Evolutionary conservation across 37 sponge, comb jelly and placozoan genomes (phyloP).

Genomic region (Axinella damicornis): DNA sequence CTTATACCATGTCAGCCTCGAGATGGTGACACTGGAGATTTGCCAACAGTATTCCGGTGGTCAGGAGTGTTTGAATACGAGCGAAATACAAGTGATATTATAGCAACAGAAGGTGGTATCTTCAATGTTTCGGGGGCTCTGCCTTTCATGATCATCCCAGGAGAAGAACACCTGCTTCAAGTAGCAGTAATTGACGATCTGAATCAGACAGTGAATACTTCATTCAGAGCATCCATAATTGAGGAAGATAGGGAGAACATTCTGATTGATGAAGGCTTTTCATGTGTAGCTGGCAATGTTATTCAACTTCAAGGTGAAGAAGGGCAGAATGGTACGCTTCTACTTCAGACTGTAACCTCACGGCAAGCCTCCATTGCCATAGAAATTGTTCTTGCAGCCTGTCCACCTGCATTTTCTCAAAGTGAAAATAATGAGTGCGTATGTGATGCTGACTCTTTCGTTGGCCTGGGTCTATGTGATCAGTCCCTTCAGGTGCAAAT

Average conservation of each 20-base stretch:
- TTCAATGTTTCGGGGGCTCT: not conserved
- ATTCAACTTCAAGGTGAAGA: no score
- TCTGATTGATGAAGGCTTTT: not conserved
- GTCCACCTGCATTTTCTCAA: constrained; percentile 60
- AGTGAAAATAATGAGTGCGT: not conserved
- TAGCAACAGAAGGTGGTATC: constrained; percentile 17
- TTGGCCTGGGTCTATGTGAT: not conserved
- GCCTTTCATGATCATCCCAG: constrained; percentile 15
- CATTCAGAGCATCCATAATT: constrained; percentile 4
- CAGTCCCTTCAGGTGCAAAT: not conserved
- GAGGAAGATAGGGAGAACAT: not conserved
- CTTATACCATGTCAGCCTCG: constrained; percentile 36
- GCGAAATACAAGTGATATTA: not conserved
- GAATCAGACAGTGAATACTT: not conserved
- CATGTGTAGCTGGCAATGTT: not conserved
- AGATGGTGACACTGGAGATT: not conserved
- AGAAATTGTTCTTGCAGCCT: not conserved
- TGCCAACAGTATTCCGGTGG: no score
- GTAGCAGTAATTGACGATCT: constrained; percentile 3
- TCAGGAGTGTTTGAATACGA: constrained; percentile 1
- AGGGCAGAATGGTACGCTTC: not conserved
- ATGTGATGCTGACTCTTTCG: not conserved
- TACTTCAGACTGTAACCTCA: not conserved
- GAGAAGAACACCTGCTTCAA: constrained; percentile 4
- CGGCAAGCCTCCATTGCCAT: not conserved